Conservation (phyloP, 2,888 invertebrate species). For the Stenolophus ochropezus region DNA sequence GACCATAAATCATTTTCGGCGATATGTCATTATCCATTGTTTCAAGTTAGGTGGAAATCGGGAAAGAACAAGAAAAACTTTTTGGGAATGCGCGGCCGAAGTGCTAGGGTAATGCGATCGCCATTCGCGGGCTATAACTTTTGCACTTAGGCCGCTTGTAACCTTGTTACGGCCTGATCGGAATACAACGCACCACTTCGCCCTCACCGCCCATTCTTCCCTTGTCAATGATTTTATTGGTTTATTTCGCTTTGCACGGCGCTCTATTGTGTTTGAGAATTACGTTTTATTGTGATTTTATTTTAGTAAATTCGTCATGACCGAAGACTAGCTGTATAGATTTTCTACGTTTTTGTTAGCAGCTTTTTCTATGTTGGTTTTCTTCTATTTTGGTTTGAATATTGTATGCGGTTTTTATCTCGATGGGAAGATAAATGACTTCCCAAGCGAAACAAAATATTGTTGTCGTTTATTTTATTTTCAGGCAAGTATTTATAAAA, state of each 20-base stretch:
- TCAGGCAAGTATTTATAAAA: not conserved
- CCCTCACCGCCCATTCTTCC: constrained; percentile 15
- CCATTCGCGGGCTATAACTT: constrained; percentile 53
- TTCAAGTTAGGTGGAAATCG: constrained; percentile 34
- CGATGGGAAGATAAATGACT: constrained; percentile 9
- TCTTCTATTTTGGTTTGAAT: constrained; percentile 21
- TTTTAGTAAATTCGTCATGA: constrained; percentile 57
- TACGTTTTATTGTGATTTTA: constrained; percentile 58
- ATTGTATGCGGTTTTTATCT: constrained; percentile 19
- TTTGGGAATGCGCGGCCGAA: constrained; percentile 37
- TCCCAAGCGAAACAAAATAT: not conserved
- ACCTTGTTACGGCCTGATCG: constrained; percentile 54
- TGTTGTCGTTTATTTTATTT: constrained; percentile 1
- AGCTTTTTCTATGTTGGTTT: constrained; percentile 7
- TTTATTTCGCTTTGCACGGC: constrained; percentile 45
- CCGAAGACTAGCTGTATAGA: constrained; percentile 37
- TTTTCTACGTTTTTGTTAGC: constrained; percentile 27
- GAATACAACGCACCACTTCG: constrained; percentile 40
- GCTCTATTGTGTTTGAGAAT: constrained; percentile 57
- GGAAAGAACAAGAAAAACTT: constrained; percentile 28
- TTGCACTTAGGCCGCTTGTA: constrained; percentile 52
- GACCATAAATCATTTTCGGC: constrained; percentile 27
- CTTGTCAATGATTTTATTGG: constrained; percentile 53
- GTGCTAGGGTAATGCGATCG: constrained; percentile 43
- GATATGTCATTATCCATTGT: constrained; percentile 37